Base-by-base conservation (phyloP, 2,888 invertebrate genomes). In the Busseola fusca region DNA sequence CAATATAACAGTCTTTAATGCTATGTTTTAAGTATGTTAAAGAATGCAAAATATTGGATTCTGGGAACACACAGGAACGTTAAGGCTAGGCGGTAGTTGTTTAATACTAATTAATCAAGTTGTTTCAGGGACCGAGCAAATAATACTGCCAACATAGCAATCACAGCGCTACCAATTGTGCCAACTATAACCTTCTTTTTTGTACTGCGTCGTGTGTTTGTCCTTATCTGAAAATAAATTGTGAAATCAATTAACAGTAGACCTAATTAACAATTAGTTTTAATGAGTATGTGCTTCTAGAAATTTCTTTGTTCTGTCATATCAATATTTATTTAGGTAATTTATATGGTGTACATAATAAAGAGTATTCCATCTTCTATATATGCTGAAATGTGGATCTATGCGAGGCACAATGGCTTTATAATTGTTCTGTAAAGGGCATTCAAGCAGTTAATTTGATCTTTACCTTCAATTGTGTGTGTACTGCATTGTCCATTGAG, bases 181-280 rank as follows among this genome's bases (percentile, higher is more conserved):
- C 92, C 95, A 58, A 95, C 92, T 42, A 95, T 63, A 37, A 94
- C 82, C 78, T 94, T 95, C 81, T 93, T 95, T 69, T 87, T 92
- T 76, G 86, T 91, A 57, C 76, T 89, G 48, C 52, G 52, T 21
- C 7, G 48, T 48, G 79, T 84, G 30, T 81, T 84, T 56, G 83
- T 85, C 4, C 90, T 72, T 45, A 74, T 78, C 93, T 93, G 86
- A 56, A 92, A 91, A 60, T 60, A 92, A 91, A 42, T 54, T 48
- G 4, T 25, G 37, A 30, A 48, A 71, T 73, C 1, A 37, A 30
- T 30, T 14, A 37, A 37, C 3, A 30, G 5, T 25, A 67, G 21
- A 14, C n/a, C 10, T 69, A 57, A 21, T 5, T 48, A 48, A 30
- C n/a, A n/a, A n/a, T n/a, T n/a, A n/a, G 27, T 50, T n/a, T 37